Conservation (phyloP, 2,888 invertebrate species). For the Meloe dianella region DNA sequence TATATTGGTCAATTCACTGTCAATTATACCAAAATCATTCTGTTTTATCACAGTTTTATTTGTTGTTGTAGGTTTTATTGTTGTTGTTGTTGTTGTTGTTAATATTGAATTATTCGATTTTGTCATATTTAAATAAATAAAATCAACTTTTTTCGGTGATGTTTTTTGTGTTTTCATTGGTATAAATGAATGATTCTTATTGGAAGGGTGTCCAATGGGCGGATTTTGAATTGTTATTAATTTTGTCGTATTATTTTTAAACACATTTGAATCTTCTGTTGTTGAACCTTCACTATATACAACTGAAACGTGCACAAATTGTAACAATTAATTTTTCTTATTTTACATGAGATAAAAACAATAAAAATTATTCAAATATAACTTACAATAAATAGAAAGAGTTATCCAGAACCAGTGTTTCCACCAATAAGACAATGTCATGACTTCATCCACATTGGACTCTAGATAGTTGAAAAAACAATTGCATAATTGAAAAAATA, state of each 20-base stretch:
- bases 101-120: constrained; percentile 30
- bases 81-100: constrained; percentile 25
- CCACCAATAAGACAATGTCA: constrained; percentile 83
- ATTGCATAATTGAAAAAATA: constrained; percentile 29
- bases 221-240: constrained; percentile 33
- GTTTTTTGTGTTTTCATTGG: constrained; percentile 32
- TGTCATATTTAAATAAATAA: constrained; percentile 33
- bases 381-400: constrained; percentile 51
- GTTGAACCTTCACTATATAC: constrained; percentile 32
- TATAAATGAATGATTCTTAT: constrained; percentile 27
- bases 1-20: constrained; percentile 34
- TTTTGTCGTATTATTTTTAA: background rate
- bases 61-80: constrained; percentile 38
- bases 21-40: constrained; percentile 40
- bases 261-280: background rate
- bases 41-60: constrained; percentile 56
- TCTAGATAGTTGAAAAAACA: constrained; percentile 35
- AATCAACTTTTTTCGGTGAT: constrained; percentile 38
- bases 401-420: constrained; percentile 91
- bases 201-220: constrained; percentile 42
- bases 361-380: constrained; percentile 11
- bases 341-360: background rate
- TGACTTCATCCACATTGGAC: constrained; percentile 63
- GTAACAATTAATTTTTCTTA: constrained; percentile 14
- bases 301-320: constrained; percentile 39